Evolutionary conservation across 1,140 invertebrate species (phyloP).

Genomic region (Apocrypta bakeri): DNA sequence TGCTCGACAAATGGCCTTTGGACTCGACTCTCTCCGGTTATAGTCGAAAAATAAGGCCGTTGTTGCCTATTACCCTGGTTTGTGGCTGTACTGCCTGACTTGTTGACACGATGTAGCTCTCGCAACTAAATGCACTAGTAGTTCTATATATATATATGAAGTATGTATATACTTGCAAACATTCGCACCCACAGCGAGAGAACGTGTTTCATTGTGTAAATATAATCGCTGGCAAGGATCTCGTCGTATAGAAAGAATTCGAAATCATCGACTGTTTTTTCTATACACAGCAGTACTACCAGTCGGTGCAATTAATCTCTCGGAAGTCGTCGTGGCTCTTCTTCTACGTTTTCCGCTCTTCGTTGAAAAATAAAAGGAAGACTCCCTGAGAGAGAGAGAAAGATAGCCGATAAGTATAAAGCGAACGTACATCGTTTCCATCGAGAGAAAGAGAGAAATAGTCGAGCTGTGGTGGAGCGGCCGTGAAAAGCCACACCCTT

Average conservation of each 20-base stretch:
- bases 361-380: not conserved
- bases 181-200: too few relatives aligned
- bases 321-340: not conserved
- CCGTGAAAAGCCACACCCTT: constrained; percentile 59
- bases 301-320: not conserved
- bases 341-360: not conserved
- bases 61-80: not conserved
- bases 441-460: not conserved
- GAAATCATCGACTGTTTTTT: not conserved
- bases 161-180: too few relatives aligned
- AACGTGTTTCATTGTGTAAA: too few relatives aligned
- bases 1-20: not conserved
- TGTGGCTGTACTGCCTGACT: too few relatives aligned
- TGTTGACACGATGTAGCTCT: not conserved
- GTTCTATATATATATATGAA: too few relatives aligned
- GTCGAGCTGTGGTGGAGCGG: not conserved
- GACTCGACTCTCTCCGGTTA: too few relatives aligned
- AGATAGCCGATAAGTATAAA: constrained; percentile 14
- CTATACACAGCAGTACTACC: not conserved
- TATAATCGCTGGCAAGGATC: too few relatives aligned
- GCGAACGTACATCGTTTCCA: constrained; percentile 40
- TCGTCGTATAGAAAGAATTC: not conserved
- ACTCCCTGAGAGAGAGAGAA: not conserved
- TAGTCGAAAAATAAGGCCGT: not conserved
- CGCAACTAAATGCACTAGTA: not conserved